Conservation (phyloP, 2,797 vertebrate species). For the Tinamus major region DNA sequence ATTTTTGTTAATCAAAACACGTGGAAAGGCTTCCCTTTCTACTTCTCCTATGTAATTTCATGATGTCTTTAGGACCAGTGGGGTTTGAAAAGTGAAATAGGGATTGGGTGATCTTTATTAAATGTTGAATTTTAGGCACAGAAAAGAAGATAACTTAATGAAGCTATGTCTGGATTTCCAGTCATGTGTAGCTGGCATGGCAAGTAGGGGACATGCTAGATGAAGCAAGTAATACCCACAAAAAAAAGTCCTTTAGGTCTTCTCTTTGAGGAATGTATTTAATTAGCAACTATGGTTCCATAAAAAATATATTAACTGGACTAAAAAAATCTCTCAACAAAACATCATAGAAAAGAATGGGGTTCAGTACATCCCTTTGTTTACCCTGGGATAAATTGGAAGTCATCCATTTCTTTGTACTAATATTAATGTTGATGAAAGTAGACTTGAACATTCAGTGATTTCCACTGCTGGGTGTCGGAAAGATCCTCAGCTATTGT, state of each 20-base stretch:
- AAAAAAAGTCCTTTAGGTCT: background rate
- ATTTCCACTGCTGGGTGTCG: conserved; percentile 11
- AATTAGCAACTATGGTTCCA: background rate
- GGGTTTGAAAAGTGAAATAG: background rate
- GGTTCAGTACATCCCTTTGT: conserved; percentile 18
- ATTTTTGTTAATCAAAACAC: background rate
- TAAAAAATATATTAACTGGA: background rate
- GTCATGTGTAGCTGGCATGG: background rate
- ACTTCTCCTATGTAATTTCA: background rate
- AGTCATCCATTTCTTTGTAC: background rate
- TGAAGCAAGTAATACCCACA: background rate
- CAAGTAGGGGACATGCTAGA: background rate
- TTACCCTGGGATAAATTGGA: background rate
- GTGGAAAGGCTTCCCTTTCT: background rate
- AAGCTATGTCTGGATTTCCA: background rate
- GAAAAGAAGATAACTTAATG: background rate
- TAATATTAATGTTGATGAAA: background rate
- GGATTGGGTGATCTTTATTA: background rate
- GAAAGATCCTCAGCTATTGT: conserved; percentile 62
- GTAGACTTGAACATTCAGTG: background rate
- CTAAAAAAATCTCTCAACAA: conserved; percentile 33
- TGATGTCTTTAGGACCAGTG: background rate
- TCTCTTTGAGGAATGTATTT: background rate
- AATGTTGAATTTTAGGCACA: background rate
- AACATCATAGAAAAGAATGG: background rate